phyloP scores from a whole-genome alignment of 1,140 invertebrate species.

The Apis laboriosa region DNA sequence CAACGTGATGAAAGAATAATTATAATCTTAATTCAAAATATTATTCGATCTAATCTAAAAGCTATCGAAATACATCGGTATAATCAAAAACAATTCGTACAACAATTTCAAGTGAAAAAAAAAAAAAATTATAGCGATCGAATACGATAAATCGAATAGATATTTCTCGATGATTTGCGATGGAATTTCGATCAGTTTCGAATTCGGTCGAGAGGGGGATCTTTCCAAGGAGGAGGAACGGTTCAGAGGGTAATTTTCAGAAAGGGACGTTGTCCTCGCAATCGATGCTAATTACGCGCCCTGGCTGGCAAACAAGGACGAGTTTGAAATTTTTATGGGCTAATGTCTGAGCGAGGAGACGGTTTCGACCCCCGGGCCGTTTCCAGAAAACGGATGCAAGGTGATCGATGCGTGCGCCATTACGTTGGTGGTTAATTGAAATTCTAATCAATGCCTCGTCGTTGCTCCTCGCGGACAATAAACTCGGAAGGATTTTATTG shows the following conservation, averaged over 20 bases:
- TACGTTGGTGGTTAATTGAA: neutral
- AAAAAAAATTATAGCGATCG: too few species aligned
- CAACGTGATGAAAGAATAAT: too few species aligned
- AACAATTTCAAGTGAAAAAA: too few species aligned
- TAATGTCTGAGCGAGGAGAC: slow-evolving; percentile 37
- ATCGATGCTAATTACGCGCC: slow-evolving; percentile 34
- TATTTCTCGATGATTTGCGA: neutral
- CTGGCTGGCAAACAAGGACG: slow-evolving; percentile 30
- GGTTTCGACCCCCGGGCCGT: neutral
- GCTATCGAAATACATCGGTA: too few species aligned
- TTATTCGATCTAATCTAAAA: too few species aligned
- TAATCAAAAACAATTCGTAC: too few species aligned
- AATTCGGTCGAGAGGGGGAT: too few species aligned
- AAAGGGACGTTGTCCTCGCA: neutral
- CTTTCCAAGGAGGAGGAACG: neutral
- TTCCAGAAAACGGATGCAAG: slow-evolving; percentile 10
- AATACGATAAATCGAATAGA: neutral
- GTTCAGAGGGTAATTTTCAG: neutral
- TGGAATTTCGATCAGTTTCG: neutral
- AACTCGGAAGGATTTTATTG: slow-evolving; percentile 21
- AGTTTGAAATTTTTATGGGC: slow-evolving; percentile 36
- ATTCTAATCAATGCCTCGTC: slow-evolving; percentile 21
- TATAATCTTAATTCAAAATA: too few species aligned
- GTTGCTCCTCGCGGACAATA: slow-evolving; percentile 13
- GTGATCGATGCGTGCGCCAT: slow-evolving; percentile 20